Evolutionary conservation across 2,797 vertebrate genomes (phyloP), one percentile per base, ranked within the genome.

Genomic region (Discoglossus pictus): DNA sequence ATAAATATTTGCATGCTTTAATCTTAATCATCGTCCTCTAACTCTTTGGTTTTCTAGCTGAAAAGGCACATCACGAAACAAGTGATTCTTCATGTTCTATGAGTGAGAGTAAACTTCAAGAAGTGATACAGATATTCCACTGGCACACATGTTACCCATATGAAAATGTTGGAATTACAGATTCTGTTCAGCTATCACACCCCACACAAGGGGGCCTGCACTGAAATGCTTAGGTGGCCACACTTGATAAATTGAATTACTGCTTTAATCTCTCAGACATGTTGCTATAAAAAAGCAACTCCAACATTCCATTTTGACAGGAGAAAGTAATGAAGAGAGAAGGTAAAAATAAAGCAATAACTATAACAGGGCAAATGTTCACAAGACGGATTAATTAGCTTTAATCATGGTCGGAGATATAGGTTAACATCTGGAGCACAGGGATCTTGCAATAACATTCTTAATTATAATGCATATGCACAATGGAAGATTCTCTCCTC

Each of bases 51-150:
- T 20, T 47, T 74, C 51, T 70, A 67, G 80, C 64, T 78, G 61
- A 68, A 58, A 75, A 81, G 68, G 65, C 44, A 31, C 43, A 25
- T 72, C 72, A 80, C 80, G 81, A 81, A 88, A 80, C 36, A 63
- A 56, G 61, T 71, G 77, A 79, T 83, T 82, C 65, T 72, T 84
- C 73, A 66, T 46, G 65, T 78, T 77, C 78, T 66, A 23, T 47
- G 56, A 72, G 75, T 39, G 51, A 55, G 76, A 74, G 24, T 73
- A 73, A 81, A 76, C 72, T 74, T 68, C 61, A 77, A 73, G 48
- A 73, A 63, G 61, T 47, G 59, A 54, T 20, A 59, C 48, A 65
- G 64, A 40, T 31, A 48, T 0, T 3, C 40, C 73, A 66, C 56
- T 38, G 20, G 43, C 68, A 68, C 73, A 72, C 71, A 61, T 66